A percentile compares a stretch with the other conserved stretches of the same genome.
phyloP scores from a whole-genome alignment of 1,140 invertebrate genomes.

The Nomia melanderi region DNA sequence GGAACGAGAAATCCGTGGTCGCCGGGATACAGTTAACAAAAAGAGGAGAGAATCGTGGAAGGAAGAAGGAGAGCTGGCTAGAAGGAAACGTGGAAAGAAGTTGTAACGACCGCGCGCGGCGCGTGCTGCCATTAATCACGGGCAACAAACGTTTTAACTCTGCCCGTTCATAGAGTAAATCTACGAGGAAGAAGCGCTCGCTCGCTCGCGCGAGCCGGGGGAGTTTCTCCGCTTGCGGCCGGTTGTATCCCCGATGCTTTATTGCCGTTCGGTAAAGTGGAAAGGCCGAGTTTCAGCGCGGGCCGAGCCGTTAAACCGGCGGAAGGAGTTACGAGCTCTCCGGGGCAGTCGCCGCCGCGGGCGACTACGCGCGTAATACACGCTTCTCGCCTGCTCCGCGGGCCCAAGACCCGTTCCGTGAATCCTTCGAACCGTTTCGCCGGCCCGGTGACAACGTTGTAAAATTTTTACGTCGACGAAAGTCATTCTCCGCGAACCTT shows the following conservation, averaged over 20 bases:
- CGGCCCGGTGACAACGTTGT: neutral
- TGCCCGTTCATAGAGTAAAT: slow-evolving; percentile 33
- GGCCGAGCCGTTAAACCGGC: slow-evolving; percentile 45
- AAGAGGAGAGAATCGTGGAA: slow-evolving; percentile 4
- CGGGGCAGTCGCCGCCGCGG: neutral
- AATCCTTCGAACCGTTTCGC: neutral
- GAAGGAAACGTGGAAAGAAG: slow-evolving; percentile 9
- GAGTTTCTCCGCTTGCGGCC: slow-evolving; percentile 26
- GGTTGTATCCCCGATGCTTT: slow-evolving; percentile 45
- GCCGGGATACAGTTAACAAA: slow-evolving; percentile 4
- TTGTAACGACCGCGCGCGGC: slow-evolving; percentile 50
- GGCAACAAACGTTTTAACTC: slow-evolving; percentile 61
- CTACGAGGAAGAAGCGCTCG: slow-evolving; percentile 31
- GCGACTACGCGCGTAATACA: neutral
- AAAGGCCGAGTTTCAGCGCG: slow-evolving; percentile 50
- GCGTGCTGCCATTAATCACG: slow-evolving; percentile 54
- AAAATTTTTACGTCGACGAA: neutral
- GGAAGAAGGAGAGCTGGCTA: neutral
- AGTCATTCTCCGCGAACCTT: too few relatives aligned
- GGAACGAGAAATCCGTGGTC: neutral
- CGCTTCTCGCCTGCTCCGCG: slow-evolving; percentile 23
- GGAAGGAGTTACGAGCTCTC: slow-evolving; percentile 57
- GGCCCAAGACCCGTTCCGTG: neutral
- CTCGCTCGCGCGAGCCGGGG: neutral
- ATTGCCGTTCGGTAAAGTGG: slow-evolving; percentile 50